Percentiles rank a stretch among this genome's conserved stretches.
Evolutionary conservation across 64 coral and sea anemone genomes (phyloP).

Genomic region (Anthopleura sola): DNA sequence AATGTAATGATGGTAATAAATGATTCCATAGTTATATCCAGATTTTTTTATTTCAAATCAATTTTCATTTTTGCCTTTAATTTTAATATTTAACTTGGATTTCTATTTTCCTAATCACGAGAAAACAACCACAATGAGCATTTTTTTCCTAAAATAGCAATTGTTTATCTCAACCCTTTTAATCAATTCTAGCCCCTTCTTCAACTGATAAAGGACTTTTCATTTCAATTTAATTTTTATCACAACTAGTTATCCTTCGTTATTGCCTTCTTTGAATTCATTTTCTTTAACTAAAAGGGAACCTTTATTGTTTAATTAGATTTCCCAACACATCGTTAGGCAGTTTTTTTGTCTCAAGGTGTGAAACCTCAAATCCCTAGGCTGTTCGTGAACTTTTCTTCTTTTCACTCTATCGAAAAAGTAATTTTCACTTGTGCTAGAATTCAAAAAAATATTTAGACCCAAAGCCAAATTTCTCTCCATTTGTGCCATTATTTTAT

Average conservation of each 20-base stretch:
- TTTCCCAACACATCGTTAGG: neutral
- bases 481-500: neutral
- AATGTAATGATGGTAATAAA: no score
- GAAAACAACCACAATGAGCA: no score
- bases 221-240: neutral
- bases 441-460: neutral
- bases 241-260: neutral
- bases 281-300: neutral
- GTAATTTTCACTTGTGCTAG: neutral
- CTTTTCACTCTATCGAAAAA: no score
- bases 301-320: neutral
- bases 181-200: no score
- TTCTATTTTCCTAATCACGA: no score
- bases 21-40: no score
- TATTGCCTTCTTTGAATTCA: neutral
- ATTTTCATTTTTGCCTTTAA: no score
- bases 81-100: no score
- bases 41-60: no score
- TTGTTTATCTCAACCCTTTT: no score
- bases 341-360: neutral
- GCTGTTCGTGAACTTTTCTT: neutral
- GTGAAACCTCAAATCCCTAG: neutral
- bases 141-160: no score
- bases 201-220: no score
- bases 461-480: neutral